Conservation (phyloP, 2,888 invertebrate genomes). For the Ochropacha duplaris region DNA sequence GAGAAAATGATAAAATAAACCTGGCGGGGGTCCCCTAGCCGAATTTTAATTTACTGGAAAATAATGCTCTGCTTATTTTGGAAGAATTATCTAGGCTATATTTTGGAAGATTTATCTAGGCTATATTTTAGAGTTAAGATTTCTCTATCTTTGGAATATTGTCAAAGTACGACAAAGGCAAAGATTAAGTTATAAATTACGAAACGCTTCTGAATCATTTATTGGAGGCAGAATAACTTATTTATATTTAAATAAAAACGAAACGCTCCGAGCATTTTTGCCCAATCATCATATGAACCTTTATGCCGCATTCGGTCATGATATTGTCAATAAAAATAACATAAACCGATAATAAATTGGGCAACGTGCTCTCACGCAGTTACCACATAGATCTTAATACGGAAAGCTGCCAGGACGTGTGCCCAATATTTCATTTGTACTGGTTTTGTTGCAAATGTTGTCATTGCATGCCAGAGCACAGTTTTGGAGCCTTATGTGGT, state of each 20-base stretch:
- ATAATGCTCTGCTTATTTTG: too few relatives aligned
- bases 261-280: neutral
- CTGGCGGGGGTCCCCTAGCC: too few relatives aligned
- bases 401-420: conserved; percentile 10
- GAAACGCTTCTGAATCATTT: neutral
- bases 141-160: too few relatives aligned
- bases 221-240: neutral
- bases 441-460: neutral
- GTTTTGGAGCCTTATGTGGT: neutral
- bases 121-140: too few relatives aligned
- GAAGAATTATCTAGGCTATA: too few relatives aligned
- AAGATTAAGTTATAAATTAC: neutral
- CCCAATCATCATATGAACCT: neutral
- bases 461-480: neutral
- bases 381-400: conserved; percentile 17
- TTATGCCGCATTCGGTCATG: neutral
- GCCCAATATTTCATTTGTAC: conserved; percentile 6
- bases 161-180: too few relatives aligned
- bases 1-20: too few relatives aligned
- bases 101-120: too few relatives aligned
- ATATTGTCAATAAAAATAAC: conserved; percentile 2
- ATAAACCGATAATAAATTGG: neutral
- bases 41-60: too few relatives aligned
- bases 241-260: neutral
- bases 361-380: neutral